A percentile compares a stretch with the other conserved stretches of the same genome.
phyloP scores from a whole-genome alignment of 2,113 vertebrate genomes.

The Macquaria australasica region DNA sequence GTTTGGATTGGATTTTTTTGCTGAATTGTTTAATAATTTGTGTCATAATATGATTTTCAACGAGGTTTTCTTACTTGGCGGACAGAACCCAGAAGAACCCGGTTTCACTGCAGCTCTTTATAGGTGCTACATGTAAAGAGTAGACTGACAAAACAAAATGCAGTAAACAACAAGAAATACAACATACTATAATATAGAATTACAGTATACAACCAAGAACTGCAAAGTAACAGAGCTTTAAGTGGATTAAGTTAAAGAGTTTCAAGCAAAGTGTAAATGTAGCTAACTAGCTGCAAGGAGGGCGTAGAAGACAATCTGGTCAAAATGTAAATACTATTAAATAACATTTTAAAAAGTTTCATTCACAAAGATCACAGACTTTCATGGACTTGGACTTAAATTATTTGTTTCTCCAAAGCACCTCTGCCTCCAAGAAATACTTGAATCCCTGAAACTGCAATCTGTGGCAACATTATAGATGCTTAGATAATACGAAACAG shows the following conservation, averaged over 20 bases:
- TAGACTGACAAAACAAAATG: too few relatives aligned
- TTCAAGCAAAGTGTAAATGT: background rate
- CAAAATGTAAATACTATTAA: too few relatives aligned
- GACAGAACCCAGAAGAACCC: too few relatives aligned
- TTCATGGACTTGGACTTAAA: background rate
- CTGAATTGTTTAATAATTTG: background rate
- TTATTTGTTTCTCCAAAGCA: background rate
- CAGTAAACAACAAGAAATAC: background rate
- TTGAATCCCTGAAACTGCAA: background rate
- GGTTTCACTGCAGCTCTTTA: too few relatives aligned
- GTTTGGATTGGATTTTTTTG: background rate
- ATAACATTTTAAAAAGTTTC: background rate
- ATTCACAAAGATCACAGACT: slow-evolving; percentile 1
- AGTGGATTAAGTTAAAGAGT: background rate
- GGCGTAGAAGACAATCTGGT: too few relatives aligned
- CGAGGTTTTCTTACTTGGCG: too few relatives aligned
- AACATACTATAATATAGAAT: too few relatives aligned
- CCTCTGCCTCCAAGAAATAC: slow-evolving; percentile 7
- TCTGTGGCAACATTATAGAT: background rate
- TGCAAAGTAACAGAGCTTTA: too few relatives aligned
- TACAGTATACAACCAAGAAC: too few relatives aligned
- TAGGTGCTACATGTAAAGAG: too few relatives aligned
- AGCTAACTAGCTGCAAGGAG: background rate
- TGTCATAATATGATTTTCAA: background rate
- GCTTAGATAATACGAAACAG: background rate